These are phyloP conservation scores for Torymus texanus DNA, from an alignment of 2,888 invertebrate genomes.

Conservation along the genomic window DNA sequence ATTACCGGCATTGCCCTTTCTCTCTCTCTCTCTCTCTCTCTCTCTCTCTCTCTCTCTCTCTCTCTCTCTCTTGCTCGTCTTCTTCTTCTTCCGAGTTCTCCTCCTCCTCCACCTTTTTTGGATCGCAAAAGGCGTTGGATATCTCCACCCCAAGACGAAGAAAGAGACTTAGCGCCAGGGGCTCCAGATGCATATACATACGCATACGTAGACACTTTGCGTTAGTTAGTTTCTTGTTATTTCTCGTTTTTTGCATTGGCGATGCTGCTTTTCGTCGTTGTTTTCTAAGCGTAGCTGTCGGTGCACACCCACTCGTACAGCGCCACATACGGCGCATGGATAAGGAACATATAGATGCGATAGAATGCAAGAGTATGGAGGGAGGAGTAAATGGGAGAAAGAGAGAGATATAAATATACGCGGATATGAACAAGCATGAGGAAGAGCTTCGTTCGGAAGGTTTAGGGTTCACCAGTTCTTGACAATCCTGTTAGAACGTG, in stretches of 20 bases:
- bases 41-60: constrained; percentile 60
- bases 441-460: no score
- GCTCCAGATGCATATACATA: constrained; percentile 55
- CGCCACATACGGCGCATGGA: neutral
- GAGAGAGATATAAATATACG: neutral
- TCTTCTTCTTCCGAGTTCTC: constrained; percentile 41
- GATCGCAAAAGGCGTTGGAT: constrained; percentile 46
- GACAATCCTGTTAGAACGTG: no score
- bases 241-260: neutral
- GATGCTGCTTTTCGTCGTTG: no score
- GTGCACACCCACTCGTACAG: constrained; percentile 4
- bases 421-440: no score
- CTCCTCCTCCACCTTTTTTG: constrained; percentile 9
- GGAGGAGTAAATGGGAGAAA: neutral
- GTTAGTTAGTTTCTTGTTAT: constrained; percentile 18
- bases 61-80: constrained; percentile 46
- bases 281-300: no score
- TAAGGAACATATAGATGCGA: neutral
- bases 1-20: constrained; percentile 66
- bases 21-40: constrained; percentile 52
- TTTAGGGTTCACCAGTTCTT: no score
- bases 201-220: neutral
- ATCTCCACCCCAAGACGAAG: constrained; percentile 3
- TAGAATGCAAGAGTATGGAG: neutral
- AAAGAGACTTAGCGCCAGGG: constrained; percentile 67